These are phyloP conservation scores for Scaptomyza graminum DNA, from an alignment of 1,140 invertebrate species.

Conservation along the genomic window DNA sequence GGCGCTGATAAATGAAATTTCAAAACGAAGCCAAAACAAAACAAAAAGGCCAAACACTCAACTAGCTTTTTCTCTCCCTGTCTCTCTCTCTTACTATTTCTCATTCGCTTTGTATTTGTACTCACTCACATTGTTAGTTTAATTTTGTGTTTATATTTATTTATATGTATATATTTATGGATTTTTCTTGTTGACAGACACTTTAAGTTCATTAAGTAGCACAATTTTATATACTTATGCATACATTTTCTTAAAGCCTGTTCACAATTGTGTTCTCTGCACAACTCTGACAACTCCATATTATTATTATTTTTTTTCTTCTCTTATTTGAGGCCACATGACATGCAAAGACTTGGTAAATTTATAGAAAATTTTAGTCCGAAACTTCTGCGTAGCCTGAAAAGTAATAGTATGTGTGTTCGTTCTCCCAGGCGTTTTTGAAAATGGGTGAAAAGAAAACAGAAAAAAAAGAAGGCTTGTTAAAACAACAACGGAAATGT, in stretches of 20 bases:
- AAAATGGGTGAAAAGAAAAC: conserved; percentile 27
- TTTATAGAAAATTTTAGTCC: conserved; percentile 46
- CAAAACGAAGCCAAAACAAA: conserved; percentile 58
- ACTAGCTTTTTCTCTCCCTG: not conserved
- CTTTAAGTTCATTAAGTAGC: conserved; percentile 29
- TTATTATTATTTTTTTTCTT: not conserved
- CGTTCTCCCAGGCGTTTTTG: conserved; percentile 19
- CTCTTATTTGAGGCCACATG: too few relatives aligned
- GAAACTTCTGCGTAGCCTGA: conserved; percentile 23
- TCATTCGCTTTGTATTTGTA: not conserved
- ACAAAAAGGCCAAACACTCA: conserved; percentile 24
- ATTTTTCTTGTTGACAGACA: conserved; percentile 19
- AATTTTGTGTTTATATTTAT: not conserved
- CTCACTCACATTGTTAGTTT: conserved; percentile 8
- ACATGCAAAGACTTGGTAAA: conserved; percentile 31
- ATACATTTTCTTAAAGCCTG: too few relatives aligned
- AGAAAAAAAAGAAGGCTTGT: conserved; percentile 15
- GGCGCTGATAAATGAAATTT: conserved; percentile 78
- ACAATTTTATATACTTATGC: too few relatives aligned
- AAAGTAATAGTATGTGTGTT: not conserved
- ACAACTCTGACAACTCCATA: not conserved
- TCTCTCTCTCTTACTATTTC: not conserved
- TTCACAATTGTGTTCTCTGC: too few relatives aligned
- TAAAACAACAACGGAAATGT: conserved; percentile 78
- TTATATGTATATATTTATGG: not conserved